A percentile compares a stretch with the other conserved stretches of the same genome.
These are phyloP conservation scores for Agapostemon virescens DNA, from an alignment of 2,888 invertebrate genomes.

Conservation along the genomic window DNA sequence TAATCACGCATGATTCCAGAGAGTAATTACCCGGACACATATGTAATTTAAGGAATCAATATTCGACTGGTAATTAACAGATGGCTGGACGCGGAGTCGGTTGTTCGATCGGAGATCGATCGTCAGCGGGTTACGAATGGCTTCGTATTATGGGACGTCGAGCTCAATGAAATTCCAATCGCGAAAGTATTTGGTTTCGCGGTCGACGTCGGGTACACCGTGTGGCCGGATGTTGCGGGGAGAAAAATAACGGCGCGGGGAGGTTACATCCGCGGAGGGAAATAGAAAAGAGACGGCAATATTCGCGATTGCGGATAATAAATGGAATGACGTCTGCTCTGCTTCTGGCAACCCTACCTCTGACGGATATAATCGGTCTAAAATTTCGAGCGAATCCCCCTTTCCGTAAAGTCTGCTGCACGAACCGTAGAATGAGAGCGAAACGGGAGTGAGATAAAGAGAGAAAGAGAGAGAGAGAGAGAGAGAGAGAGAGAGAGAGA, in stretches of 20 bases:
- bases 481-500: background rate
- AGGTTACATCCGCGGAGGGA: constrained; percentile 4
- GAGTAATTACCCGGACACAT: background rate
- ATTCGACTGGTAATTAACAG: background rate
- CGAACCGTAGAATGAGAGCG: constrained; percentile 19
- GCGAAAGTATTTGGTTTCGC: constrained; percentile 60
- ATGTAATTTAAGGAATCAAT: background rate
- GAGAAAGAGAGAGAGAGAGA: background rate
- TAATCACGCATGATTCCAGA: background rate
- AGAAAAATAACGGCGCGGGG: background rate
- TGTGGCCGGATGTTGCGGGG: constrained; percentile 12
- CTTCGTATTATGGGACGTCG: constrained; percentile 32
- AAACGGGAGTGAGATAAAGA: background rate
- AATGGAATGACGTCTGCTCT: constrained; percentile 49
- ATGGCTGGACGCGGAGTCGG: background rate
- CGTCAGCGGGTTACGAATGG: background rate
- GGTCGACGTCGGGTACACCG: constrained; percentile 27
- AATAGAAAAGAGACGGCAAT: constrained; percentile 20
- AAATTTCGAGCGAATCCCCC: constrained; percentile 56
- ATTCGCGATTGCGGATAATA: constrained; percentile 60
- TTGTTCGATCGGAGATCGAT: background rate
- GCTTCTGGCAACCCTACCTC: constrained; percentile 45
- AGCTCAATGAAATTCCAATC: constrained; percentile 65
- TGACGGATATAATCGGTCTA: constrained; percentile 60
- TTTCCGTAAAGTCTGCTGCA: constrained; percentile 29